Percentiles rank a stretch among this genome's conserved stretches.
phyloP scores from a whole-genome alignment of 2,113 vertebrate genomes.

The Procavia capensis region DNA sequence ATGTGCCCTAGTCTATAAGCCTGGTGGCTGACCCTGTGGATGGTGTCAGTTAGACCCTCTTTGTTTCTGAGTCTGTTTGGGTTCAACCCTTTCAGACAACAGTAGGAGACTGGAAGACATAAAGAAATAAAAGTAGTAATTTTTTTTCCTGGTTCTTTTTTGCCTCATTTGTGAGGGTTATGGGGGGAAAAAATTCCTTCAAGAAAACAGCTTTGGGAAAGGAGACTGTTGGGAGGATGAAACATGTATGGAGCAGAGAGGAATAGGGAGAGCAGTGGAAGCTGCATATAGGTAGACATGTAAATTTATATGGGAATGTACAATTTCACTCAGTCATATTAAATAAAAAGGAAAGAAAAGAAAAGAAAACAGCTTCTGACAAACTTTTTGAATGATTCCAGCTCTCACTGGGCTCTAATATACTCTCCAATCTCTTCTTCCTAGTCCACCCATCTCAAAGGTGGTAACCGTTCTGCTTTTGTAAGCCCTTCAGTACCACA shows the following conservation, averaged over 20 bases:
- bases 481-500: not conserved
- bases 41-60: not conserved
- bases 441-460: not conserved
- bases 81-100: not conserved
- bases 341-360: no score
- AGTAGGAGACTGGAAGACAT: not conserved
- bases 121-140: not conserved
- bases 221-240: no score
- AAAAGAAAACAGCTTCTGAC: not conserved
- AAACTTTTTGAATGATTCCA: not conserved
- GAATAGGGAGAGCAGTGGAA: no score
- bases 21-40: rapidly evolving
- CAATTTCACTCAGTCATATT: no score
- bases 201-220: not conserved
- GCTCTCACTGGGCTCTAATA: not conserved
- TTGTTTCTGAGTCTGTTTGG: rapidly evolving
- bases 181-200: not conserved
- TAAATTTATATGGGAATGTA: no score
- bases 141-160: no score
- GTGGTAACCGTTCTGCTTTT: not conserved
- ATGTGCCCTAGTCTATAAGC: rapidly evolving
- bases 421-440: not conserved
- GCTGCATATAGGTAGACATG: no score
- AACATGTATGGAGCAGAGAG: no score
- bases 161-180: not conserved